Percentiles rank a stretch among this genome's conserved stretches.
These are phyloP conservation scores for Rhagoletis pomonella DNA, from an alignment of 1,140 invertebrate species.

Conservation along the genomic window DNA sequence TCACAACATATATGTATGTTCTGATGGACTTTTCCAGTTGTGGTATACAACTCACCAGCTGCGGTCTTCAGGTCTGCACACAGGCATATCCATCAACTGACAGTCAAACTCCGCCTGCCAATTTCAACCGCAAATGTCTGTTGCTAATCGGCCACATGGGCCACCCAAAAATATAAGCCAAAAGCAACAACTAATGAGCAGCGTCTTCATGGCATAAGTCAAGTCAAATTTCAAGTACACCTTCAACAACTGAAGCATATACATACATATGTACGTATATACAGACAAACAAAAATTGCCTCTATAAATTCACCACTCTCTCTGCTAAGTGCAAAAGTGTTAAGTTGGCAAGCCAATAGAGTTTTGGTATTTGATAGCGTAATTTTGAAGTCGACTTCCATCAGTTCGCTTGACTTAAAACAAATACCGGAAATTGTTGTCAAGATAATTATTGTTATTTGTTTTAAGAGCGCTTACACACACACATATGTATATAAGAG, in stretches of 20 bases:
- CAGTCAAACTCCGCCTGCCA: neutral
- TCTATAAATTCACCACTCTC: neutral
- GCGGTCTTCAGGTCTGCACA: neutral
- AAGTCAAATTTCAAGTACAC: constrained; percentile 16
- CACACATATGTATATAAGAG: neutral
- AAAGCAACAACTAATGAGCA: neutral
- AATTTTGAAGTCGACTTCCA: constrained; percentile 47
- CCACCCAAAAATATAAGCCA: no score
- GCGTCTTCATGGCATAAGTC: constrained; percentile 31
- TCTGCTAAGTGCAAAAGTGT: neutral
- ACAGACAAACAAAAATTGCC: neutral
- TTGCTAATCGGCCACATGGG: neutral
- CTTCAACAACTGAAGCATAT: neutral
- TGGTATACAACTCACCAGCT: constrained; percentile 12
- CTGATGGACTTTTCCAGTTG: neutral
- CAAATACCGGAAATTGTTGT: constrained; percentile 74
- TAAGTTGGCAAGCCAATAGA: constrained; percentile 15
- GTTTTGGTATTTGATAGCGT: neutral
- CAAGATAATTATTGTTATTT: constrained; percentile 74
- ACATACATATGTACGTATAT: neutral
- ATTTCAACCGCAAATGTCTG: neutral
- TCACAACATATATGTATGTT: neutral
- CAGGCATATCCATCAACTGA: constrained; percentile 18
- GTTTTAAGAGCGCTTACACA: constrained; percentile 61
- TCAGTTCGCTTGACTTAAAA: constrained; percentile 68